Evolutionary conservation across 2,888 invertebrate genomes (phyloP).

Genomic region (Idaea straminata): DNA sequence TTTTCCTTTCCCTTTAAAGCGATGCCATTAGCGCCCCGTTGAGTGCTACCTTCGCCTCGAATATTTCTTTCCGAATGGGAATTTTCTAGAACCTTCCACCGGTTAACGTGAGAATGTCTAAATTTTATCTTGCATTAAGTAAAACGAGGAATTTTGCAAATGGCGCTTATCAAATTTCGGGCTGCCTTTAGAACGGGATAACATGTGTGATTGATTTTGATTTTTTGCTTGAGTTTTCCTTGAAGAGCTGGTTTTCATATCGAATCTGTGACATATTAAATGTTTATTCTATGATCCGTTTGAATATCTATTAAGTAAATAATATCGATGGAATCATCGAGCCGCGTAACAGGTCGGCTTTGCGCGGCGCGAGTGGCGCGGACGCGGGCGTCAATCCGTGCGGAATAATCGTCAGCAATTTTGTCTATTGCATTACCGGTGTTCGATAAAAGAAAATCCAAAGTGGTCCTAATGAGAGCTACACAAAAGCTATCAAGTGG

Average conservation of each 20-base stretch:
- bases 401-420: slow-evolving; percentile 32
- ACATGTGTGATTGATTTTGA: slow-evolving; percentile 40
- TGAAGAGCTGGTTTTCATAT: neutral
- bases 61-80: slow-evolving; percentile 53
- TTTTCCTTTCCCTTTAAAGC: slow-evolving; percentile 70
- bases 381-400: slow-evolving; percentile 13
- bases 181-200: slow-evolving; percentile 25
- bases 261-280: neutral
- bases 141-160: slow-evolving; percentile 45
- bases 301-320: neutral
- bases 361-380: neutral
- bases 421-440: slow-evolving; percentile 33
- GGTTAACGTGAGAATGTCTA: slow-evolving; percentile 48
- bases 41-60: slow-evolving; percentile 59
- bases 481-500: slow-evolving; percentile 51
- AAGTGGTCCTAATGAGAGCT: slow-evolving; percentile 58
- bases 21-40: slow-evolving; percentile 62
- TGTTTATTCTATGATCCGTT: neutral
- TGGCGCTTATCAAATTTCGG: slow-evolving; percentile 50
- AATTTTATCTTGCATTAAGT: slow-evolving; percentile 55
- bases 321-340: neutral
- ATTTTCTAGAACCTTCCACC: slow-evolving; percentile 53
- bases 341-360: neutral
- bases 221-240: slow-evolving; percentile 24
- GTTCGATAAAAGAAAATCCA: slow-evolving; percentile 46